A percentile compares a stretch with the other conserved stretches of the same genome.
phyloP scores from a whole-genome alignment of 2,113 vertebrate species.

The Apaloderma vittatum region DNA sequence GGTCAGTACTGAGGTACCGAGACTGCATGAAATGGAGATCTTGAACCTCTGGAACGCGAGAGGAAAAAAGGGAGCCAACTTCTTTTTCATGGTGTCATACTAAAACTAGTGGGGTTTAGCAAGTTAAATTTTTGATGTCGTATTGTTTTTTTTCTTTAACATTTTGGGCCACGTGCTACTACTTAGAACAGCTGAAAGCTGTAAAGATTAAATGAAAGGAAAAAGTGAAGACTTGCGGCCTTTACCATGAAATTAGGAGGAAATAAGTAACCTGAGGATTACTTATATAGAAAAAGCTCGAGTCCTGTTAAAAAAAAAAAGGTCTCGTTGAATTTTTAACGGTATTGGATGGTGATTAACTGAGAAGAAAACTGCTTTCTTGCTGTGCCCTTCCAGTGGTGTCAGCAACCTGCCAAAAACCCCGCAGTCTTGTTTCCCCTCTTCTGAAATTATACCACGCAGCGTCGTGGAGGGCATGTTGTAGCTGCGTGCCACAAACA shows the following conservation, averaged over 20 bases:
- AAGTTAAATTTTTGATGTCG: neutral
- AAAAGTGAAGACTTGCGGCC: neutral
- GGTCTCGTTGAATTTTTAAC: neutral
- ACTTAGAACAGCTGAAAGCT: neutral
- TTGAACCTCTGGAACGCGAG: neutral
- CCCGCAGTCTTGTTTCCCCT: neutral
- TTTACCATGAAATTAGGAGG: neutral
- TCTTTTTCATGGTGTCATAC: neutral
- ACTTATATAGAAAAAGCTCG: neutral
- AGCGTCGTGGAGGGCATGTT: rapidly evolving
- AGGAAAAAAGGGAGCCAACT: neutral
- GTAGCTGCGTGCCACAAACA: neutral
- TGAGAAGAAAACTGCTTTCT: neutral
- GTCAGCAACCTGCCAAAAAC: neutral
- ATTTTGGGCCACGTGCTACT: neutral
- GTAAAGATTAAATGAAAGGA: neutral
- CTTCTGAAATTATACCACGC: rapidly evolving
- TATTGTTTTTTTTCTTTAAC: neutral
- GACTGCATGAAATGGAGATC: neutral
- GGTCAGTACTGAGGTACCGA: neutral
- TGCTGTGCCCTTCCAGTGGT: neutral
- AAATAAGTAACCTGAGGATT: neutral
- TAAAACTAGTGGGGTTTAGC: rapidly evolving
- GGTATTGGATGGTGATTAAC: neutral
- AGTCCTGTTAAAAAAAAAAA: neutral